Percentiles rank a stretch among this genome's conserved stretches.
Evolutionary conservation across 2,113 vertebrate genomes (phyloP).

Genomic region (Ochotona curzoniae): DNA sequence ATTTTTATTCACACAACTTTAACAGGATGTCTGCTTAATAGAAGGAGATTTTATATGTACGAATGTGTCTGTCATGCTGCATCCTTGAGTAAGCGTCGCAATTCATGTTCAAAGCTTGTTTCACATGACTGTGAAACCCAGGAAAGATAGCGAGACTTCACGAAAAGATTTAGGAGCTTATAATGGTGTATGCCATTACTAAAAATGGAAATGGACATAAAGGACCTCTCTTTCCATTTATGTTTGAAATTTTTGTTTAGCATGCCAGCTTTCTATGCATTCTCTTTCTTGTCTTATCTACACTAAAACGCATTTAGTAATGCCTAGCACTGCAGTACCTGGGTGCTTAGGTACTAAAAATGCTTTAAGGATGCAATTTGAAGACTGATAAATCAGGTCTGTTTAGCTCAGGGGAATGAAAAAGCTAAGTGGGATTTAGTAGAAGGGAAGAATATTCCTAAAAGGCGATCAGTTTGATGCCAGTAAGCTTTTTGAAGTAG

Average conservation of each 20-base stretch:
- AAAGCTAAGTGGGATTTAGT: constrained; percentile 79
- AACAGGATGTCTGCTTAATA: neutral
- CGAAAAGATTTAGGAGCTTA: neutral
- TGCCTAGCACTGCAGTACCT: constrained; percentile 54
- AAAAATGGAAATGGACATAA: neutral
- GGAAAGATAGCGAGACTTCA: constrained; percentile 41
- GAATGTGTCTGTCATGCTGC: neutral
- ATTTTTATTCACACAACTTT: neutral
- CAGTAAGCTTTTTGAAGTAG: constrained; percentile 85
- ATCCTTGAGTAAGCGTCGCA: neutral
- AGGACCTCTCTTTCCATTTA: constrained; percentile 39
- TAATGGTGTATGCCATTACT: neutral
- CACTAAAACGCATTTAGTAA: constrained; percentile 53
- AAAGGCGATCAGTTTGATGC: constrained; percentile 84
- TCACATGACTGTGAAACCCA: neutral
- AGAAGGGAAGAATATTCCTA: constrained; percentile 82
- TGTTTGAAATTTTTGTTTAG: constrained; percentile 62
- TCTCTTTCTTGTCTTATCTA: constrained; percentile 49
- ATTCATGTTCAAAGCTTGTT: constrained; percentile 16
- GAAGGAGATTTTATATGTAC: neutral
- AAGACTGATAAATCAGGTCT: constrained; percentile 80
- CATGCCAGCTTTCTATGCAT: constrained; percentile 10
- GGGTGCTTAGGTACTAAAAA: constrained; percentile 63
- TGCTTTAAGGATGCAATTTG: constrained; percentile 70
- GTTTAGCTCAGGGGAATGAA: constrained; percentile 79